Conservation (phyloP, 2,888 invertebrate genomes). For the Syrista parreyssii region DNA sequence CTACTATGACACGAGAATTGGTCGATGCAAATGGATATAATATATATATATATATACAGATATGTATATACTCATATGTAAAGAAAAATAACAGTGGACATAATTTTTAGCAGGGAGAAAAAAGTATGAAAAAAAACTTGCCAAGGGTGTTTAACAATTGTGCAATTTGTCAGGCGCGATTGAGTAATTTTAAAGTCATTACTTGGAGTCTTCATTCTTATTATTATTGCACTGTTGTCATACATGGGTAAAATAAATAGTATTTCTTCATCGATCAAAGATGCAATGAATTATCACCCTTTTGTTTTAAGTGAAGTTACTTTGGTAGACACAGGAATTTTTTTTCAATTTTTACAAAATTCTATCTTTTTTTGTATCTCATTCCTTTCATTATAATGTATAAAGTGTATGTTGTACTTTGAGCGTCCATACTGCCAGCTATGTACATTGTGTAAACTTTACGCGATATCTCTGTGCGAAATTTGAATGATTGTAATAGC, state of each 20-base stretch:
- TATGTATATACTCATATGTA: not conserved
- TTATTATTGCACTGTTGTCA: not conserved
- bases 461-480: not conserved
- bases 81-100: not conserved
- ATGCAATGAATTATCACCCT: not conserved
- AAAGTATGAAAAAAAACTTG: not conserved
- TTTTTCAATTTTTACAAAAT: not conserved
- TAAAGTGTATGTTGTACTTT: not conserved
- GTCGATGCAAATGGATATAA: not conserved
- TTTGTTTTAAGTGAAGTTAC: not conserved
- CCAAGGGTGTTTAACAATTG: not conserved
- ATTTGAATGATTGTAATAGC: not conserved
- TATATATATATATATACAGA: not conserved
- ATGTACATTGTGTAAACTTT: not conserved
- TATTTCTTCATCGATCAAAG: not conserved
- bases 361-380: not conserved
- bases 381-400: not conserved
- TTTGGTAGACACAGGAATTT: not conserved
- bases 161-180: not conserved
- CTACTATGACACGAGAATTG: not conserved
- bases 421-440: not conserved
- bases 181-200: not conserved
- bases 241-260: not conserved
- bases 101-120: not conserved
- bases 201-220: not conserved